Evolutionary conservation across 1,140 invertebrate species (phyloP).

Genomic region (Plutomurus gul): DNA sequence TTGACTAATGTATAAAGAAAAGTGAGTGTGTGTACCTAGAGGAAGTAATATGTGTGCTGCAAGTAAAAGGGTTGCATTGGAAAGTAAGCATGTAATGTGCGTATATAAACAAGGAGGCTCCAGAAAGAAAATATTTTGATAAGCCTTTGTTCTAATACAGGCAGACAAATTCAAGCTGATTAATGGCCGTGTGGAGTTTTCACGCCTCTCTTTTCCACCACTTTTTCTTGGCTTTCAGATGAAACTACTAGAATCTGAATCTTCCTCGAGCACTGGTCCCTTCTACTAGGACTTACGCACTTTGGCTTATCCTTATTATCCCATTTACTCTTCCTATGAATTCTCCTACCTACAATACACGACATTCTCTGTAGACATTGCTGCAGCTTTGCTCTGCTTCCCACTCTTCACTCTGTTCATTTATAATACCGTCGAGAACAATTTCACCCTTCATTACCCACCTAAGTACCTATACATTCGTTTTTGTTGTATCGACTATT

Average conservation of each 20-base stretch:
- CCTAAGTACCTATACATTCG: not conserved
- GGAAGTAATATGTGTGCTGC: too few species aligned
- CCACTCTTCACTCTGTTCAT: not conserved
- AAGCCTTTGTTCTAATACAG: constrained; percentile 38
- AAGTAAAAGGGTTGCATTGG: not conserved
- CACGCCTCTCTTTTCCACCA: constrained; percentile 32
- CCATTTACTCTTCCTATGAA: constrained; percentile 3
- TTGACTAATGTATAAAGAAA: not conserved
- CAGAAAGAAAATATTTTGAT: constrained; percentile 39
- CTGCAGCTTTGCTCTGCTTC: not conserved
- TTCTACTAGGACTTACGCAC: not conserved
- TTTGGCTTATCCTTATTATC: constrained; percentile 9
- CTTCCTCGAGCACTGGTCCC: not conserved
- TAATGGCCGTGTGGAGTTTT: constrained; percentile 40
- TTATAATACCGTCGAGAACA: constrained; percentile 24
- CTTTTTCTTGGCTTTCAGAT: constrained; percentile 8
- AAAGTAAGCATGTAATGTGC: constrained; percentile 1
- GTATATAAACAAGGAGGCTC: constrained; percentile 11
- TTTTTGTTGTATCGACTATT: not conserved
- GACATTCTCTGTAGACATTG: too few species aligned
- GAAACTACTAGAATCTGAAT: constrained; percentile 25
- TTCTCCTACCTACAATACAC: too few species aligned
- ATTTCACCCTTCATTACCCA: constrained; percentile 23
- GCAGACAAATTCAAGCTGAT: constrained; percentile 41
- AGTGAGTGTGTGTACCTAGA: not conserved